A percentile compares a stretch with the other conserved stretches of the same genome.
Evolutionary conservation across 53 echinoderm and acorn worm genomes (phyloP).

Genomic region (Arbacia lixula): DNA sequence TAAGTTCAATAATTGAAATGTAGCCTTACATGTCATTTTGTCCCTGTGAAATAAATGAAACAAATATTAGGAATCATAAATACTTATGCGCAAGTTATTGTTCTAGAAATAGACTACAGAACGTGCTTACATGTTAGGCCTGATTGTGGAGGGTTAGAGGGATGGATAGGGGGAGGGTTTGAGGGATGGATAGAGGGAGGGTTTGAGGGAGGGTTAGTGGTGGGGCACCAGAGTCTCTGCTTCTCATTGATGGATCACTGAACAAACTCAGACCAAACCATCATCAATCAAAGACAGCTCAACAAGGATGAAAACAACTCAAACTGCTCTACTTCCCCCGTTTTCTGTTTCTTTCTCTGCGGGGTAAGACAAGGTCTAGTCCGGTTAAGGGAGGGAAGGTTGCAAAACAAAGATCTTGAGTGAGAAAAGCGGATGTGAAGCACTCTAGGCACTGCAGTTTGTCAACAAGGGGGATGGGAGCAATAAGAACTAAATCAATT

Average conservation of each 20-base stretch:
- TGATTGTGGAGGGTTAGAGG: too few species aligned
- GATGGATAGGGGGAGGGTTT: background rate
- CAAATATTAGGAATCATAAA: too few species aligned
- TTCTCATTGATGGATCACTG: background rate
- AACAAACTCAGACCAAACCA: background rate
- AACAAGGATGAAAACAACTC: background rate
- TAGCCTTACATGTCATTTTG: too few species aligned
- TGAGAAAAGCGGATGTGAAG: conserved; percentile 33
- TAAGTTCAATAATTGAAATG: too few species aligned
- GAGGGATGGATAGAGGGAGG: background rate
- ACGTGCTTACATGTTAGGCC: too few species aligned
- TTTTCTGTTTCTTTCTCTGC: background rate
- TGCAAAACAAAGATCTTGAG: background rate
- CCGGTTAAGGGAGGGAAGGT: background rate
- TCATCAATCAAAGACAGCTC: background rate
- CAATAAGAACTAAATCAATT: too few species aligned
- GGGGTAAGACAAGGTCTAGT: background rate
- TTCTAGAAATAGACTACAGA: too few species aligned
- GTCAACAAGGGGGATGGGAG: too few species aligned
- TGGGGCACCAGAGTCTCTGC: background rate
- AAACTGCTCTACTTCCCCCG: background rate
- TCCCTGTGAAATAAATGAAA: too few species aligned
- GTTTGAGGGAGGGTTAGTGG: background rate
- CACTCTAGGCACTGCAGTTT: background rate
- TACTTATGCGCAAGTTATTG: too few species aligned